Base-by-base conservation (phyloP, 1,140 invertebrate genomes). In the Aphelinus atriplicis region DNA sequence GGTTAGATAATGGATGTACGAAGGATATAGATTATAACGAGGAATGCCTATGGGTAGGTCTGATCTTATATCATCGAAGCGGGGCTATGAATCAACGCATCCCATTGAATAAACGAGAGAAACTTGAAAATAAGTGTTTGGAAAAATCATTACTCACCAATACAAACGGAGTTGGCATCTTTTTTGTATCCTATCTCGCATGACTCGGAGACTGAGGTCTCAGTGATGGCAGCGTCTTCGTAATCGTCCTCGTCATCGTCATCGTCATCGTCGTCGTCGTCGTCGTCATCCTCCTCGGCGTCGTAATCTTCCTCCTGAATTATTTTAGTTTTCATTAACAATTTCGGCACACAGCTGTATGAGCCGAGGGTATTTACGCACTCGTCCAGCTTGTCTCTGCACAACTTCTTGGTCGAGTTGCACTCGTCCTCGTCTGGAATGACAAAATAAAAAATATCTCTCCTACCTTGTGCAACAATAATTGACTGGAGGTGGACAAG, bases 381-480 rank as follows among this genome's bases (percentile, higher is more conserved):
- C n/a, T 89, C 86, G 45, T 81, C 77, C 3, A 53, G 58, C n/a
- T 75, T 58, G 9, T 66, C 70, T 0, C 79, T 74, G 60, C 80
- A 82, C 2, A 70, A 4, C 10, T 61, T 63, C 68, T 74, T 71
- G 0, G 87, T 88, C 4, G 88, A 88, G 3, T 86, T 79, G 80
- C 93, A 94, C 79, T 94, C 93, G 78, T 94, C 89, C 51, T 94
- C 88, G 82, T 95, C 93, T 93, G 79, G 58, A n/a, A 60, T 7
- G 1, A 26, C 7, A 60, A 60, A 60, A 60, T 7, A 1, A 60
- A 60, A n/a, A 61, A n/a, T n/a, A 48, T 45, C 26, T 26, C 26
- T 26, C 26, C 26, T 26, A 26, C 26, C 26, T 26, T 26, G 26
- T 26, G 26, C 26, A 26, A 26, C 26, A 26, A 26, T 26, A 26